These are phyloP conservation scores for Psilanteris sp. DNA, from an alignment of 1,140 invertebrate genomes.

Conservation along the genomic window DNA sequence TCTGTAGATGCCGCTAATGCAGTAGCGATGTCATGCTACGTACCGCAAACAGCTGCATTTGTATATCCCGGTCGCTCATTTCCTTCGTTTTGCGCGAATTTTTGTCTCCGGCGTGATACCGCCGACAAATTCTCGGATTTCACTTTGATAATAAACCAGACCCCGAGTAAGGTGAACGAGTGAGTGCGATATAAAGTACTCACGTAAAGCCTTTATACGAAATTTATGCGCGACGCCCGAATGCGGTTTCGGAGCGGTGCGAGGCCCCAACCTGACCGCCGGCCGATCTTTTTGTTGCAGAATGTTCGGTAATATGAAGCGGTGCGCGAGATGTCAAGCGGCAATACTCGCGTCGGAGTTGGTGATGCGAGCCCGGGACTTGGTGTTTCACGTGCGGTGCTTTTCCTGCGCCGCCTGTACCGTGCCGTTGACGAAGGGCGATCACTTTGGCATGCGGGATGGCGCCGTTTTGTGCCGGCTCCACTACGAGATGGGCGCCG, in stretches of 20 bases:
- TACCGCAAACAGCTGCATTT: conserved; percentile 65
- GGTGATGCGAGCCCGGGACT: conserved; percentile 95
- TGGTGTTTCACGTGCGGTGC: conserved; percentile 96
- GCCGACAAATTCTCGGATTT: conserved; percentile 51
- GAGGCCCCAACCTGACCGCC: too few relatives aligned
- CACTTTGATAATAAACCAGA: conserved; percentile 48
- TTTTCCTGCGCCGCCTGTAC: conserved; percentile 96
- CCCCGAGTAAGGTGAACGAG: conserved; percentile 16
- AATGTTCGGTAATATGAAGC: conserved; percentile 88
- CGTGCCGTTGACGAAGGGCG: conserved; percentile 90
- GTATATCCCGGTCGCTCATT: conserved; percentile 50
- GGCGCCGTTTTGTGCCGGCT: conserved; percentile 90
- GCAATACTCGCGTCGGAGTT: conserved; percentile 95
- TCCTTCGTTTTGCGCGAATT: conserved; percentile 44
- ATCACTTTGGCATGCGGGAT: conserved; percentile 95
- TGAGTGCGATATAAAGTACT: conserved; percentile 43
- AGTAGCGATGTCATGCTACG: conserved; percentile 75
- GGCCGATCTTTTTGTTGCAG: conserved; percentile 80
- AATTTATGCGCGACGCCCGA: conserved; percentile 26
- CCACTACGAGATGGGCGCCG: conserved; percentile 89
- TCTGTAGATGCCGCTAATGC: conserved; percentile 76
- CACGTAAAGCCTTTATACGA: not conserved
- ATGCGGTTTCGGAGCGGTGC: too few relatives aligned
- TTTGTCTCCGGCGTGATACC: conserved; percentile 45
- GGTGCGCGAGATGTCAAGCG: conserved; percentile 93